These are phyloP conservation scores for Aspidoscelis tigris DNA, from an alignment of 2,113 vertebrate genomes.

Conservation along the genomic window DNA sequence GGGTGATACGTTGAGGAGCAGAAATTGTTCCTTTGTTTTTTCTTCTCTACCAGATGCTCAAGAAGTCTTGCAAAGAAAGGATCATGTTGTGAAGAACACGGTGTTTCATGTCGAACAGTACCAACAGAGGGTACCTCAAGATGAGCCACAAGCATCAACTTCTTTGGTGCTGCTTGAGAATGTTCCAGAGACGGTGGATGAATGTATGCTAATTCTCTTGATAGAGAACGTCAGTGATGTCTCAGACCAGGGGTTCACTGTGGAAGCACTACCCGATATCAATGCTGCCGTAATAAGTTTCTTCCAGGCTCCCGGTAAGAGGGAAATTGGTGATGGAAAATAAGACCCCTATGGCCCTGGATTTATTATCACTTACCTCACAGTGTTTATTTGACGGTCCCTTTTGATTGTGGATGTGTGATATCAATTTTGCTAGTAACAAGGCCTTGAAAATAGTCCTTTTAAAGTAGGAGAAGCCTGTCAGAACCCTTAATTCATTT, in stretches of 20 bases:
- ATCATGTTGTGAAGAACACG: slow-evolving; percentile 20
- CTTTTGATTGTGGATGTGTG: background rate
- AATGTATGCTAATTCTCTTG: slow-evolving; percentile 73
- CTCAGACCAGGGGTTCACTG: slow-evolving; percentile 66
- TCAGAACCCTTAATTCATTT: background rate
- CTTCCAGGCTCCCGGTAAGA: slow-evolving; percentile 75
- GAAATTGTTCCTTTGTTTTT: background rate
- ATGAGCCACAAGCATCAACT: slow-evolving; percentile 26
- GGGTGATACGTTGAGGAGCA: background rate
- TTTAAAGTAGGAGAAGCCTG: background rate
- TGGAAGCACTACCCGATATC: slow-evolving; percentile 83
- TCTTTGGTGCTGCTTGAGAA: slow-evolving; percentile 77
- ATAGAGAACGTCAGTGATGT: slow-evolving; percentile 79
- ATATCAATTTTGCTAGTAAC: background rate
- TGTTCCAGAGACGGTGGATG: slow-evolving; percentile 51
- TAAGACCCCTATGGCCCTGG: background rate
- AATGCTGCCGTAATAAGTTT: slow-evolving; percentile 78
- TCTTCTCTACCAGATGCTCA: slow-evolving; percentile 57
- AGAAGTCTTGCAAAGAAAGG: slow-evolving; percentile 55
- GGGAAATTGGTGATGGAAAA: background rate
- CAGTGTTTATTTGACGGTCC: background rate
- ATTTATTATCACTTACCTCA: background rate
- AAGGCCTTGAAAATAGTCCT: background rate
- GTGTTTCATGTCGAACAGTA: slow-evolving; percentile 9
- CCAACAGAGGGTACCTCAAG: slow-evolving; percentile 10